Conservation (phyloP, 35 echinoderm and acorn worm species). For the Diadema setosum region DNA sequence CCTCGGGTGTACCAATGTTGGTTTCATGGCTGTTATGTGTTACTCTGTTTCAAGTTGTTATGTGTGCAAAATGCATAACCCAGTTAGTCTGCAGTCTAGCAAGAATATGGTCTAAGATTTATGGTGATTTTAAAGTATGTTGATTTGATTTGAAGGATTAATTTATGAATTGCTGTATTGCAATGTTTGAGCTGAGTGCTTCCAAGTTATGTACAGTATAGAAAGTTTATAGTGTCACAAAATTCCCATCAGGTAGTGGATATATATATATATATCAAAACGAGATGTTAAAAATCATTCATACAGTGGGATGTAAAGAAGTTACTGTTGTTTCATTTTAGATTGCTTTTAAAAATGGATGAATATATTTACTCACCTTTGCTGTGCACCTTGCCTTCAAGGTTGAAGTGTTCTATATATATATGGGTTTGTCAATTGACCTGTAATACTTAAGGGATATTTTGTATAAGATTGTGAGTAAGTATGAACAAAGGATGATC, state of each 20-base stretch:
- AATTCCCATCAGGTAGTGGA: neutral
- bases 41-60: too few species aligned
- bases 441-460: neutral
- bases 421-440: neutral
- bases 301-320: neutral
- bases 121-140: neutral
- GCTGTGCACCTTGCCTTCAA: neutral
- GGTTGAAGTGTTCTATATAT: conserved; percentile 8
- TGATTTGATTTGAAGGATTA: neutral
- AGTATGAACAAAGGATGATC: neutral
- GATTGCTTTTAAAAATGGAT: neutral
- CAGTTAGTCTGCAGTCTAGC: too few species aligned
- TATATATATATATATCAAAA: neutral
- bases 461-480: neutral
- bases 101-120: neutral
- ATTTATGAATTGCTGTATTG: neutral
- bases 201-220: neutral
- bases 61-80: too few species aligned
- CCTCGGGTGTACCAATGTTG: too few species aligned
- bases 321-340: neutral
- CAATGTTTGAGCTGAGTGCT: neutral
- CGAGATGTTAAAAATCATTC: neutral
- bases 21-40: too few species aligned
- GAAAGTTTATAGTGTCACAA: neutral
- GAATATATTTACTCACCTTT: neutral